Evolutionary conservation across 2,797 vertebrate species (phyloP), one percentile per base, ranked within the genome.

Genomic region (Sitta carolinensis): DNA sequence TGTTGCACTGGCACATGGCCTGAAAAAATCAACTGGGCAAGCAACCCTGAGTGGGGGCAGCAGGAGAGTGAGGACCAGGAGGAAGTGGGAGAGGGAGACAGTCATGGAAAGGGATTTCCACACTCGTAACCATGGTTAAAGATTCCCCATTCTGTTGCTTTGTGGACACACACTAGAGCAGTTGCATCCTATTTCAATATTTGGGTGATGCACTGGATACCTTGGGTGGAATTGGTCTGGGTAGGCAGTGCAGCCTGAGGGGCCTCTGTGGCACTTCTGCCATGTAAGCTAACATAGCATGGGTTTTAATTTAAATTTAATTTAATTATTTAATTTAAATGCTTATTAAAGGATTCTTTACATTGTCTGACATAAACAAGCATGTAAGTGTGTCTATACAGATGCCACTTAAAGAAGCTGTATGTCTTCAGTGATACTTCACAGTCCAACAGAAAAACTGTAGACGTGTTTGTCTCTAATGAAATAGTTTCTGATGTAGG

Each of bases 11-110:
- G 20, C 42, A 40, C n/a, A 2, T 13, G 27, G 42, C 38, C 38
- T 80, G 38, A 68, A 13, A 64, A 61, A 85, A 50, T 17, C 61
- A 88, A 6, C 57, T 50, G 68, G 36, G 36, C 23, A 62, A 75
- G 43, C 19, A 75, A 13, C 47, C 9, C 29, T 27, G 34, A 58
- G 8, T 0, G 0, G 26, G 27, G 12, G 14, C 23, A 0, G 0
- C 21, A 36, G 36, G 23, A 87, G 26, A 36, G 27, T 29, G 21
- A 81, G 22, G 43, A 62, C 27, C 17, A 47, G 38, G 20, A 72
- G 40, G 25, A 82, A 66, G 4, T 1, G 1, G 43, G 38, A 75
- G 16, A 66, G 18, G 2, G 22, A 38, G 14, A n/a, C 1, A 4
- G 30, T 27, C 23, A 30, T 0, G 10, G 16, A 19, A 54, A 47